Percentiles rank a stretch among this genome's conserved stretches.
Conservation (phyloP, 2,888 invertebrate species). For the Eristalis intricaria region DNA sequence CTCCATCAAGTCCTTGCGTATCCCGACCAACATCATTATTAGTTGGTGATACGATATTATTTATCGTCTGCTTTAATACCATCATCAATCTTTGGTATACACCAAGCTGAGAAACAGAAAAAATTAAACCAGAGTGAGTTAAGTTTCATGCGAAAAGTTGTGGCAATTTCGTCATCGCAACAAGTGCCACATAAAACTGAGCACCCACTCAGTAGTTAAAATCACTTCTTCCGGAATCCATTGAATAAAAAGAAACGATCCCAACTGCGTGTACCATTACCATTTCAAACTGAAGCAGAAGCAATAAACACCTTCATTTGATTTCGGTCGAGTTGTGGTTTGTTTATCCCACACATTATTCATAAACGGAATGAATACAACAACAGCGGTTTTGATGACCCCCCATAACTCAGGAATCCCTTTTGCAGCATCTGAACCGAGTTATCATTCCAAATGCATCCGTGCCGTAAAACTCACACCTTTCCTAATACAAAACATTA, state of each 20-base stretch:
- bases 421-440: conserved; percentile 23
- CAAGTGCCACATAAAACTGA: background rate
- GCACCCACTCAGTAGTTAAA: background rate
- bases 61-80: background rate
- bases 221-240: background rate
- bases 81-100: background rate
- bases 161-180: background rate
- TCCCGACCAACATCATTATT: too few species aligned
- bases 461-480: conserved; percentile 67
- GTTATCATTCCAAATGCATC: conserved; percentile 64
- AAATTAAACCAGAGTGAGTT: background rate
- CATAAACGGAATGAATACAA: conserved; percentile 24
- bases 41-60: too few species aligned
- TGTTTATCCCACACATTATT: conserved; percentile 56
- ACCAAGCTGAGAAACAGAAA: background rate
- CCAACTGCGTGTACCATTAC: background rate
- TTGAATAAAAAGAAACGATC: background rate
- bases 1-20: too few species aligned
- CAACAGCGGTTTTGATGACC: conserved; percentile 28
- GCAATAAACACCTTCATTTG: conserved; percentile 28
- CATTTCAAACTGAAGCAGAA: background rate
- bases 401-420: conserved; percentile 5
- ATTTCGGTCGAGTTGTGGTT: conserved; percentile 19
- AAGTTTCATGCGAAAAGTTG: background rate
- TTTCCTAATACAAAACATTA: conserved; percentile 58